These are phyloP conservation scores for Heterotilapia buettikoferi DNA, from an alignment of 2,113 vertebrate species.

Conservation along the genomic window DNA sequence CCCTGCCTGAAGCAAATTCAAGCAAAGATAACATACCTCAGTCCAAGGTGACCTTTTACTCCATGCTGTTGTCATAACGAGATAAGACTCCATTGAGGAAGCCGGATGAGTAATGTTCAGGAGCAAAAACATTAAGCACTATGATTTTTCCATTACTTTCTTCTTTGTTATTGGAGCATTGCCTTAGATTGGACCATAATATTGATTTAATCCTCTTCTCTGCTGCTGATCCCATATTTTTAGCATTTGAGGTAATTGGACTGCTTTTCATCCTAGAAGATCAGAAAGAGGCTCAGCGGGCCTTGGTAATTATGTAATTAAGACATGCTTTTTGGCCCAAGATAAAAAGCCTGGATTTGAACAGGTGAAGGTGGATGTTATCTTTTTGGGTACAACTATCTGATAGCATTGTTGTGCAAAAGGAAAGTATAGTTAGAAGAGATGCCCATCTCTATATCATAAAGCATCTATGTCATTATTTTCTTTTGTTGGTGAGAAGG, in stretches of 20 bases:
- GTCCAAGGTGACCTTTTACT: conserved; percentile 60
- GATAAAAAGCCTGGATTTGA: not conserved
- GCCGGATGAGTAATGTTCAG: conserved; percentile 36
- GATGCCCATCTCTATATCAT: not conserved
- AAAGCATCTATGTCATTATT: not conserved
- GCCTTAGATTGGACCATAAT: conserved; percentile 38
- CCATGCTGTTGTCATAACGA: conserved; percentile 37
- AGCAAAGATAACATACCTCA: not conserved
- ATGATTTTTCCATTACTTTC: conserved; percentile 58
- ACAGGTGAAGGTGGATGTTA: not conserved
- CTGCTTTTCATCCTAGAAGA: conserved; percentile 4
- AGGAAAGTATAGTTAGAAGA: not conserved
- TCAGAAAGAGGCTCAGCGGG: not conserved
- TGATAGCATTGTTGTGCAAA: not conserved
- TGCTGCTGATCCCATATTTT: conserved; percentile 28
- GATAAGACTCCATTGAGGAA: conserved; percentile 50
- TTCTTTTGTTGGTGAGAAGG: not conserved
- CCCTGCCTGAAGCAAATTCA: not conserved
- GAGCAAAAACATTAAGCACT: conserved; percentile 46
- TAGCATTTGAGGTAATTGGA: conserved; percentile 36
- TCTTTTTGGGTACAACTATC: not conserved
- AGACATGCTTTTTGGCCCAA: not conserved
- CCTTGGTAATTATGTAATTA: conserved; percentile 12
- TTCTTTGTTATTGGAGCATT: conserved; percentile 51
- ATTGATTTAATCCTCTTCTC: conserved; percentile 54